phyloP scores from a whole-genome alignment of 2,888 invertebrate species.

The Eupithecia inturbata region DNA sequence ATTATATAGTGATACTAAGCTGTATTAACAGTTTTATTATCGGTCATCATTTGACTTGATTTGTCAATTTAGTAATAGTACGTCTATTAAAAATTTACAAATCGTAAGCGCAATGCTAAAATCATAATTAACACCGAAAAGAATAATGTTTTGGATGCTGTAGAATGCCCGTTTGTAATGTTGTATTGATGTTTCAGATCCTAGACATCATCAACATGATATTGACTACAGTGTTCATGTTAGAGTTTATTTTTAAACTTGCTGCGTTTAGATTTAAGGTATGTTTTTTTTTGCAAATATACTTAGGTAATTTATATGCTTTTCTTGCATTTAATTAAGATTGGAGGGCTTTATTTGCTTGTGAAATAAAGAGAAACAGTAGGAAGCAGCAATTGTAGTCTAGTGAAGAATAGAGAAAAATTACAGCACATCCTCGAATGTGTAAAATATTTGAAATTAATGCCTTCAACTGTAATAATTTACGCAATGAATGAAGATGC shows the following conservation, averaged over 20 bases:
- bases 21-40: neutral
- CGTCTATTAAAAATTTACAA: too few relatives aligned
- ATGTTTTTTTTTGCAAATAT: slow-evolving; percentile 18
- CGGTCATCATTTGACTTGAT: neutral
- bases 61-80: neutral
- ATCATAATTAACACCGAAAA: too few relatives aligned
- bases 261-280: slow-evolving; percentile 99
- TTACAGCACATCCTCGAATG: neutral
- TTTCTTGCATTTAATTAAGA: neutral
- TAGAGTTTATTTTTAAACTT: slow-evolving; percentile 98
- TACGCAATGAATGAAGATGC: neutral
- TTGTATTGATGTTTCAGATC: slow-evolving; percentile 69
- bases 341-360: neutral
- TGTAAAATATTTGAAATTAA: neutral
- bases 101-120: too few relatives aligned
- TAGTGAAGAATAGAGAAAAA: neutral
- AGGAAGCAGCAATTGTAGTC: neutral
- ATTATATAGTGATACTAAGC: neutral
- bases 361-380: neutral
- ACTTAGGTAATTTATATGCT: neutral
- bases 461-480: neutral
- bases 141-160: neutral
- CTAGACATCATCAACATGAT: slow-evolving; percentile 98
- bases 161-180: neutral
- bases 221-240: slow-evolving; percentile 97